Evolutionary conservation across 2,797 vertebrate genomes (phyloP), one percentile per base, ranked within the genome.

Genomic region (Trachurus trachurus): DNA sequence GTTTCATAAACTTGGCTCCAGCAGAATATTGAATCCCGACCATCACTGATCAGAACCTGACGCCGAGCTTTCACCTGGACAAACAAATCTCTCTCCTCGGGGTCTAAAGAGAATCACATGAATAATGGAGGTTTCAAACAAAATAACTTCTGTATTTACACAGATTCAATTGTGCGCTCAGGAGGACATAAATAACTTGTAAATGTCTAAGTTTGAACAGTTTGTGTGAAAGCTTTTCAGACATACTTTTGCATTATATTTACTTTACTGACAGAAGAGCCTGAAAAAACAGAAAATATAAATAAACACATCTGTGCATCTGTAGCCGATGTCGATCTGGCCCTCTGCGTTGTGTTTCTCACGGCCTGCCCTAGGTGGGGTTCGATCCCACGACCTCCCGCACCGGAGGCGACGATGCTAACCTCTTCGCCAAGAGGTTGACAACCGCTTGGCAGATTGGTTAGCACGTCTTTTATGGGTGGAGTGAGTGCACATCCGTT

Each of bases 1-100:
- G 12, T 76, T 84, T 66, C 57, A 65, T 65, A 61, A 74, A 4
- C 45, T 12, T n/a, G 29, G 4, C 50, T 15, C n/a, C 57, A 76
- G 72, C 58, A 52, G 19, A 78, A 58, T 40, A 12, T 5, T 9
- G 22, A 78, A 42, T 7, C 50, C 21, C n/a, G 6, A 6, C 44
- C 26, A 50, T 42, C 42, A 26, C 1, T 49, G 29, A 70, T 64
- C 34, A 7, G 42, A 6, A 29, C 26, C 8, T 6, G 34, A 53
- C 29, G 22, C 15, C 5, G 3, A 0, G 15, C 37, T 69, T 40
- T 29, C 54, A 58, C 50, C 47, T 64, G 26, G 3, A 6, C 2
- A 37, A 53, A 67, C 21, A 42, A 17, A 56, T 31, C 9, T 16
- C 49, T n/a, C 44, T 59, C 26, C 47, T 50, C 12, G 39, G 16